phyloP scores from a whole-genome alignment of 2,113 vertebrate species.

The Colinus virginianus region DNA sequence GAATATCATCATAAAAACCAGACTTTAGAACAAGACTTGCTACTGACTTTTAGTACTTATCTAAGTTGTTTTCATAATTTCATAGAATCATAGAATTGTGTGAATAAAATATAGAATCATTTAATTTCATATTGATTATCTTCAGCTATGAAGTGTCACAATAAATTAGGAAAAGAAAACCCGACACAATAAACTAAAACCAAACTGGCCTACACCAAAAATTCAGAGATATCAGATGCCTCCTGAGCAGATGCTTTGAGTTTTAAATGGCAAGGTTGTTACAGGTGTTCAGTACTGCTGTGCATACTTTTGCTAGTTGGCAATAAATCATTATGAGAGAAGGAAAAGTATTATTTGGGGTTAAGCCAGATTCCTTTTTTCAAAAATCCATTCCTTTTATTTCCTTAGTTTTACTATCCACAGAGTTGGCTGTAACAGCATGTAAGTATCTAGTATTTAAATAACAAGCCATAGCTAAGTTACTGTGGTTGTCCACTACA shows the following conservation, averaged over 20 bases:
- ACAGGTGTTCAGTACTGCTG: neutral
- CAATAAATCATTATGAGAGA: neutral
- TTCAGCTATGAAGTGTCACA: neutral
- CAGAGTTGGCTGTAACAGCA: neutral
- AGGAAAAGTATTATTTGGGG: neutral
- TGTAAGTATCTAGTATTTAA: neutral
- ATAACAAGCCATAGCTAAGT: neutral
- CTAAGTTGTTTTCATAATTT: conserved; percentile 42
- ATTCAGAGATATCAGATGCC: neutral
- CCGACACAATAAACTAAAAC: neutral
- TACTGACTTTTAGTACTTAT: conserved; percentile 34
- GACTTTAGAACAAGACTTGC: conserved; percentile 16
- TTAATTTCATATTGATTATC: conserved; percentile 37
- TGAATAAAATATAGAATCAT: no score
- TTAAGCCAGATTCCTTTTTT: neutral
- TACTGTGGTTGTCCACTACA: neutral
- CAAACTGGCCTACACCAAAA: neutral
- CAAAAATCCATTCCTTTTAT: neutral
- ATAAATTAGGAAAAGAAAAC: neutral
- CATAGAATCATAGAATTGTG: neutral
- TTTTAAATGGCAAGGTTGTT: neutral
- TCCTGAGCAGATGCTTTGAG: neutral
- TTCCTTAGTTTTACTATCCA: neutral
- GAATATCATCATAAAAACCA: conserved; percentile 9
- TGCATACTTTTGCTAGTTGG: neutral